Conservation (phyloP, 1,140 invertebrate genomes). For the Pentalonia nigronervosa region DNA sequence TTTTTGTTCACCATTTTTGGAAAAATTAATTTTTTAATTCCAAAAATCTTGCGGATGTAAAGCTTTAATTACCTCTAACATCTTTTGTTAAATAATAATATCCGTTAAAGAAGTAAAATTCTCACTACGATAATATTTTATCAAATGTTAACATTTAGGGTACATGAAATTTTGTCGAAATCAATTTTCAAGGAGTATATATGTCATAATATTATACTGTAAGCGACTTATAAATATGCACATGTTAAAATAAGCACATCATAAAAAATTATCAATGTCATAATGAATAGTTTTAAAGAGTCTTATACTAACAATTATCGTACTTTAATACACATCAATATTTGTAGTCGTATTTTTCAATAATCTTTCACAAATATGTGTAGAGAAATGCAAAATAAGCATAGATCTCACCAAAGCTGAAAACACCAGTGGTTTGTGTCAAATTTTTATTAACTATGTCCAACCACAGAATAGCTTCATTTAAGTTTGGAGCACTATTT, state of each 20-base stretch:
- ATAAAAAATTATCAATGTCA: not conserved
- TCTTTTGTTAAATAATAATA: too few relatives aligned
- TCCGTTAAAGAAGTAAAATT: too few relatives aligned
- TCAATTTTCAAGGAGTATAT: not conserved
- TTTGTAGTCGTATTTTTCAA: not conserved
- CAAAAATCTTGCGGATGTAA: not conserved
- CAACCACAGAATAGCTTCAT: not conserved
- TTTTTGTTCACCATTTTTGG: not conserved
- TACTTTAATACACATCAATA: not conserved
- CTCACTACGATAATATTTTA: not conserved
- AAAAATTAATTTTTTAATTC: not conserved
- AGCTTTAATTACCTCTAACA: too few relatives aligned
- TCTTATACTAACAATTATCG: too few relatives aligned
- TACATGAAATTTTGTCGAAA: not conserved
- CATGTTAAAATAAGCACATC: not conserved
- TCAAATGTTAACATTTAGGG: not conserved
- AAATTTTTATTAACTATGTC: not conserved
- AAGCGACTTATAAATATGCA: not conserved
- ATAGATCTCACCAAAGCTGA: not conserved
- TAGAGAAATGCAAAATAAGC: not conserved
- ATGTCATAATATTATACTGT: not conserved
- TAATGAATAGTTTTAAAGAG: too few relatives aligned
- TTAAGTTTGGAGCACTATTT: not conserved
- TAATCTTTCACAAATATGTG: not conserved
- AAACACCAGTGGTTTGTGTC: not conserved